Evolutionary conservation across 1,140 invertebrate genomes (phyloP).

Genomic region (Coenobita brevimanus): DNA sequence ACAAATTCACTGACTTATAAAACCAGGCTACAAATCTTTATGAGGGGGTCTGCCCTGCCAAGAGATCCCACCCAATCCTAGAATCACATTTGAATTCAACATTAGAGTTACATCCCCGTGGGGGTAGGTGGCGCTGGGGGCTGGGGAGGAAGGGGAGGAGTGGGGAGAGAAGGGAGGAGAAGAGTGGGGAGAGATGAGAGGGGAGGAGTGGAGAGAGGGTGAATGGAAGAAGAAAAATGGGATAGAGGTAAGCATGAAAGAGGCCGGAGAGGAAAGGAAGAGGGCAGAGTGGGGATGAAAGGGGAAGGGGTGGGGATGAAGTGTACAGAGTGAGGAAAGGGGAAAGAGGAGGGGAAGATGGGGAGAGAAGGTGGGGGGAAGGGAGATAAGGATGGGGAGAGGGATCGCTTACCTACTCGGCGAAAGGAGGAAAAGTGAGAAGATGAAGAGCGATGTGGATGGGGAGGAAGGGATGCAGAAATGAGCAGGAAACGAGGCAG

Average conservation of each 20-base stretch:
- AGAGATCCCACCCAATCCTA: conserved; percentile 49
- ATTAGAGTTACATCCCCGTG: conserved; percentile 50
- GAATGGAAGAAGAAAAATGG: not conserved
- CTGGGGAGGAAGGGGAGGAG: too few species aligned
- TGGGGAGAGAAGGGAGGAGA: not conserved
- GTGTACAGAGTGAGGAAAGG: not conserved
- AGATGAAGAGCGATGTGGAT: not conserved
- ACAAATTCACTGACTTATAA: conserved; percentile 64
- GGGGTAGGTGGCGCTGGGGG: too few species aligned
- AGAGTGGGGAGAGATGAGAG: not conserved
- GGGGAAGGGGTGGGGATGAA: not conserved
- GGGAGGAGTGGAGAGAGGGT: not conserved
- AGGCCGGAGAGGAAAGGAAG: not conserved
- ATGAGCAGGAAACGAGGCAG: not conserved
- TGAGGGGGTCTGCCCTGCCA: conserved; percentile 42
- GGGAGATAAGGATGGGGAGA: too few species aligned
- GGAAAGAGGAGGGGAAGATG: not conserved
- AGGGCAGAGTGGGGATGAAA: not conserved
- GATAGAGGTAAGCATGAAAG: not conserved
- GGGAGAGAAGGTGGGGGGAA: not conserved
- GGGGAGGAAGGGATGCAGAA: not conserved
- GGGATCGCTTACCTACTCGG: not conserved
- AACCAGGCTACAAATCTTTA: conserved; percentile 56
- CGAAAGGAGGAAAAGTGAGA: not conserved
- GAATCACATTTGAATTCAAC: conserved; percentile 58